Percentiles rank a stretch among this genome's conserved stretches.
Evolutionary conservation across 2,888 invertebrate genomes (phyloP).

Genomic region (Drosophila multiciliata): DNA sequence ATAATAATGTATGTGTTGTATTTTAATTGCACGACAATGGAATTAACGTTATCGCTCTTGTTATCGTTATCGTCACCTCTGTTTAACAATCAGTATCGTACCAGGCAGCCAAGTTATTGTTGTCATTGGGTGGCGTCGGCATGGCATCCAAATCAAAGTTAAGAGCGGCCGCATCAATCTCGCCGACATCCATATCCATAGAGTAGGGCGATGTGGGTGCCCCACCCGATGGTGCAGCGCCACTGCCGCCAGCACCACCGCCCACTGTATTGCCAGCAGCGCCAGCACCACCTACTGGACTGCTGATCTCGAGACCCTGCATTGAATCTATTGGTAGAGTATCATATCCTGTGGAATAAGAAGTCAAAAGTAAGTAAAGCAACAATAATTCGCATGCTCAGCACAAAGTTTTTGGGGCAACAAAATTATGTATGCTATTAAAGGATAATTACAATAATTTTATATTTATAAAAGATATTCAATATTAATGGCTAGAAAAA

Average conservation of each 20-base stretch:
- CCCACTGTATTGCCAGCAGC: slow-evolving; percentile 70
- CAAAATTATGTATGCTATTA: background rate
- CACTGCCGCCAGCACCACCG: slow-evolving; percentile 65
- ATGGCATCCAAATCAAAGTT: slow-evolving; percentile 92
- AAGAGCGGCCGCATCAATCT: slow-evolving; percentile 90
- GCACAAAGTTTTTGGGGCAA: background rate
- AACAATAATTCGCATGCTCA: slow-evolving; percentile 1
- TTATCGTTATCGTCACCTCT: slow-evolving; percentile 29
- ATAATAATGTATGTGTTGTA: slow-evolving; percentile 51
- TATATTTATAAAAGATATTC: background rate
- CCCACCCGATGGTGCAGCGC: slow-evolving; percentile 81
- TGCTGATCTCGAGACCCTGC: slow-evolving; percentile 96
- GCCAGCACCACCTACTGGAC: slow-evolving; percentile 81
- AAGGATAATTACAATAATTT: background rate
- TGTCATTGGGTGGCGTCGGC: slow-evolving; percentile 93
- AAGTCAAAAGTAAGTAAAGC: slow-evolving; percentile 38
- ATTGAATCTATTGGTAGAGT: slow-evolving; percentile 98
- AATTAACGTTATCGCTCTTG: slow-evolving; percentile 10
- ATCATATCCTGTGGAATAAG: slow-evolving; percentile 91
- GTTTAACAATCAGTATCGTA: slow-evolving; percentile 97
- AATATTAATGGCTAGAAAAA: background rate
- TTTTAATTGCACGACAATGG: slow-evolving; percentile 52
- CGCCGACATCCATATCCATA: slow-evolving; percentile 95
- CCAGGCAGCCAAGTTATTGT: slow-evolving; percentile 97
- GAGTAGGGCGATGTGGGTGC: slow-evolving; percentile 88